Percentiles rank a stretch among this genome's conserved stretches.
Conservation (phyloP, 1,140 invertebrate genomes). For the Dinoponera quadriceps region DNA sequence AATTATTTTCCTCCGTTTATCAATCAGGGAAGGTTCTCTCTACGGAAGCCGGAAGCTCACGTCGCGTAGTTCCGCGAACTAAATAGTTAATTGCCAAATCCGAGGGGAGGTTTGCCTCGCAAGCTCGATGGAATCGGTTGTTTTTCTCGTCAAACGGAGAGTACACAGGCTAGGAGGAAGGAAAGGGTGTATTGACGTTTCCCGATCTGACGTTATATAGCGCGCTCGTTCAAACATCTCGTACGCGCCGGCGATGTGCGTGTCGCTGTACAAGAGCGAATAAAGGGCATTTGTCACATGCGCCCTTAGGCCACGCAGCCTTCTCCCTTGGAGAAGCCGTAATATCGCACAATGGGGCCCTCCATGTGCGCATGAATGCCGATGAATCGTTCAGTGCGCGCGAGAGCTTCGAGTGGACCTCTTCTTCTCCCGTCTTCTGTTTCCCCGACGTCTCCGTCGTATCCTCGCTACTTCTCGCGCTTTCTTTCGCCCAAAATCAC, state of each 20-base stretch:
- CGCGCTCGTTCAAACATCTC: slow-evolving; percentile 58
- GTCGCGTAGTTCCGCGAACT: neutral
- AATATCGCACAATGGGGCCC: slow-evolving; percentile 65
- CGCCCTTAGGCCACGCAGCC: slow-evolving; percentile 60
- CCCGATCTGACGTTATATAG: slow-evolving; percentile 24
- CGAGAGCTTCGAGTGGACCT: slow-evolving; percentile 44
- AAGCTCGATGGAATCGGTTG: neutral
- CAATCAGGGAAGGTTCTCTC: too few species aligned
- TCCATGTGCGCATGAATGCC: slow-evolving; percentile 45
- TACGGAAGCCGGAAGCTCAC: too few species aligned
- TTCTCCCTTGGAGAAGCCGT: slow-evolving; percentile 57
- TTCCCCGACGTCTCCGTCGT: neutral
- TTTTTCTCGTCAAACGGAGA: neutral
- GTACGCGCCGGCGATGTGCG: slow-evolving; percentile 37
- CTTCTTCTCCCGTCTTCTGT: slow-evolving; percentile 21
- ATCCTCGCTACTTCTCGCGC: neutral
- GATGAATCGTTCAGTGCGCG: slow-evolving; percentile 56
- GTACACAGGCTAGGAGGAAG: too few species aligned
- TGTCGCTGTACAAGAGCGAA: slow-evolving; percentile 55
- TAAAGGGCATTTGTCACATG: slow-evolving; percentile 75
- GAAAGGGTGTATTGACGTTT: slow-evolving; percentile 54
- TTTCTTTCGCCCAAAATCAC: neutral
- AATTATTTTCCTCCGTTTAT: too few species aligned
- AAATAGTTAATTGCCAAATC: neutral
- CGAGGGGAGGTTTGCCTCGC: neutral